Percentiles rank a stretch among this genome's conserved stretches.
phyloP scores from a whole-genome alignment of 2,113 vertebrate genomes.

The Pheucticus melanocephalus region DNA sequence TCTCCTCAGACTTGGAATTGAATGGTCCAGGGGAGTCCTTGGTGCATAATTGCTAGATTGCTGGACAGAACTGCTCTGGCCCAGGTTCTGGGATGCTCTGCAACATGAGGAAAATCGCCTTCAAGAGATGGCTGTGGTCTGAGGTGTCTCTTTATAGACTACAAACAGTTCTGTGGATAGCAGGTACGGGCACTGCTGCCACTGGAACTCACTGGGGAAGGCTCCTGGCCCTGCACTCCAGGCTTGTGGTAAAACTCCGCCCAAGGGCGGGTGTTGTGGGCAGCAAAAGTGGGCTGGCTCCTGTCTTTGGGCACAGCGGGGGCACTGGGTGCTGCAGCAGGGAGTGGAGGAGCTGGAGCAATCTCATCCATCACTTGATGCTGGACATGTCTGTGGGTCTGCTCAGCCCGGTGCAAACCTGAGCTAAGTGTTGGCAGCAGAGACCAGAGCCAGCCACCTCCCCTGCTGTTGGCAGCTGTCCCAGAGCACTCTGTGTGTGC shows the following conservation, averaged over 20 bases:
- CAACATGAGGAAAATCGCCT: not conserved
- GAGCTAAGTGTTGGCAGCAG: not conserved
- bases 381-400: not conserved
- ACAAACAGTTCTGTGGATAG: not conserved
- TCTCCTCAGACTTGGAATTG: not conserved
- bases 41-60: fast-evolving
- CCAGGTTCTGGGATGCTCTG: not conserved
- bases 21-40: not conserved
- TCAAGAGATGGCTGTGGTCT: fast-evolving
- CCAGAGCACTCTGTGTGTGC: not conserved
- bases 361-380: not conserved
- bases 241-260: not conserved
- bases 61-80: not conserved
- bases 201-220: fast-evolving
- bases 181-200: not conserved
- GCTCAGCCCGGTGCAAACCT: not conserved
- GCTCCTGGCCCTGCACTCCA: not conserved
- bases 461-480: not conserved
- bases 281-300: not conserved
- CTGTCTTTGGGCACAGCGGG: not conserved
- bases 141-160: not conserved
- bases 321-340: not conserved
- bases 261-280: not conserved
- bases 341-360: not conserved
- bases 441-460: not conserved